phyloP scores from a whole-genome alignment of 2,113 vertebrate genomes.

The Anser brachyrhynchus region DNA sequence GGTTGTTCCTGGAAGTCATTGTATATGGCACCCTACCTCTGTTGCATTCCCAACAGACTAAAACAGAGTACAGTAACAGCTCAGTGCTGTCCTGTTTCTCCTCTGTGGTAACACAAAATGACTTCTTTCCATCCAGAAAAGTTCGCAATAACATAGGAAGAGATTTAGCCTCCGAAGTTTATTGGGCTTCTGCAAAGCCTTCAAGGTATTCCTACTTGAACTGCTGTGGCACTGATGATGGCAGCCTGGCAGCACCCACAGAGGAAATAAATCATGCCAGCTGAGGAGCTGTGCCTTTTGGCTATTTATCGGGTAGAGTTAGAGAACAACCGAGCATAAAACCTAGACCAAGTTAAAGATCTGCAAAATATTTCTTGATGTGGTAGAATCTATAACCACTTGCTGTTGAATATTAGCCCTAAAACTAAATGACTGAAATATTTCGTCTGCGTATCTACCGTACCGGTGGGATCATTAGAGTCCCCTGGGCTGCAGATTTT shows the following conservation, averaged over 20 bases:
- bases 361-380: neutral
- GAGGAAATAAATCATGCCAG: neutral
- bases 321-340: slow-evolving; percentile 41
- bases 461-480: neutral
- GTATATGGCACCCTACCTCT: neutral
- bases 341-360: slow-evolving; percentile 49
- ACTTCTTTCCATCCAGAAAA: neutral
- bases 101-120: neutral
- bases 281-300: neutral
- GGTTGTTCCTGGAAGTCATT: neutral
- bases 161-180: neutral
- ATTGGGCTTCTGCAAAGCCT: neutral
- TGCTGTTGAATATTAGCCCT: neutral
- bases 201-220: neutral
- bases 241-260: neutral
- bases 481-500: neutral
- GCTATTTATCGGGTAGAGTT: slow-evolving; percentile 6
- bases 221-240: neutral
- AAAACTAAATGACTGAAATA: neutral
- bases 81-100: neutral
- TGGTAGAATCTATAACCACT: neutral
- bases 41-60: neutral
- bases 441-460: neutral
- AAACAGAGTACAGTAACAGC: neutral
- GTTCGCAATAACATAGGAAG: neutral